Conservation (phyloP, 1,140 invertebrate species). For the Apis laboriosa region DNA sequence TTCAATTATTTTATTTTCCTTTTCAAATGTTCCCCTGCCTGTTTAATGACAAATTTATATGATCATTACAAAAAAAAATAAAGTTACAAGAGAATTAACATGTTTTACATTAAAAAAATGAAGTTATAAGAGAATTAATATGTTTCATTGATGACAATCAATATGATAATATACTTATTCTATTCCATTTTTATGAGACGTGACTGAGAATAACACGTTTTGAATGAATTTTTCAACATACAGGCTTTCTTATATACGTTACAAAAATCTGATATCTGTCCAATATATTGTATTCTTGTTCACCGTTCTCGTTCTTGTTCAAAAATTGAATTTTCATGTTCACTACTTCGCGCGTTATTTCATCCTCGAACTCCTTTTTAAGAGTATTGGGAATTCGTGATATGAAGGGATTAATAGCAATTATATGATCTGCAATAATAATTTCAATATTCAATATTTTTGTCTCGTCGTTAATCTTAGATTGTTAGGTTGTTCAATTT, state of each 20-base stretch:
- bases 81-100: not conserved
- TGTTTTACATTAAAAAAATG: not conserved
- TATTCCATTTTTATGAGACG: too few relatives aligned
- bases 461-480: not conserved
- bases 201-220: too few relatives aligned
- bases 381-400: slow-evolving; percentile 84
- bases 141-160: not conserved
- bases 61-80: not conserved
- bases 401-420: slow-evolving; percentile 89
- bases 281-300: slow-evolving; percentile 70
- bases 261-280: slow-evolving; percentile 76
- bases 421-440: slow-evolving; percentile 83
- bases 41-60: too few relatives aligned
- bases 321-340: slow-evolving; percentile 70
- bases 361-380: slow-evolving; percentile 83
- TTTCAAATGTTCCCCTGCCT: too few relatives aligned
- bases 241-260: slow-evolving; percentile 74
- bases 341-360: slow-evolving; percentile 75
- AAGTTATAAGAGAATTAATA: not conserved
- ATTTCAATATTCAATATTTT: not conserved
- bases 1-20: not conserved
- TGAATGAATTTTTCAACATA: not conserved
- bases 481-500: not conserved
- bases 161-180: too few relatives aligned
- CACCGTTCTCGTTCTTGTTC: slow-evolving; percentile 60